Evolutionary conservation across 2,113 vertebrate genomes (phyloP).

Genomic region (Puntigrus tetrazona): DNA sequence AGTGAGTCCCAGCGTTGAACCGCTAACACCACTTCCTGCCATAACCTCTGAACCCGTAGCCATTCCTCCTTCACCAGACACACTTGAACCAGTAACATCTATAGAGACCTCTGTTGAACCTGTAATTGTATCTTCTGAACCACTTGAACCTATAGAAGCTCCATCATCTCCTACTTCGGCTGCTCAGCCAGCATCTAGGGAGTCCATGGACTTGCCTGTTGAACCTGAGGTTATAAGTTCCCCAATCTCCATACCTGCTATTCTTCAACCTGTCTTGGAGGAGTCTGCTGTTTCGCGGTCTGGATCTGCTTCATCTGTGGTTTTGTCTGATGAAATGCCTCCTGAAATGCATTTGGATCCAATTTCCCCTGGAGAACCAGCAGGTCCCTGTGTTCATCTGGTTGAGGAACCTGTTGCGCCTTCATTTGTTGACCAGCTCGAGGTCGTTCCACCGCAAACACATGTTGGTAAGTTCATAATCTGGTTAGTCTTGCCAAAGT

Average conservation of each 20-base stretch:
- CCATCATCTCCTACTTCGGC: neutral
- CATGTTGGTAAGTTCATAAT: slow-evolving; percentile 56
- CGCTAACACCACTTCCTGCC: neutral
- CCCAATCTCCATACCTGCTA: neutral
- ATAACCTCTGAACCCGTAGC: slow-evolving; percentile 10
- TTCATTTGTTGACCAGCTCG: slow-evolving; percentile 19
- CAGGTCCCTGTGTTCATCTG: slow-evolving; percentile 23
- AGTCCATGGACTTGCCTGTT: neutral
- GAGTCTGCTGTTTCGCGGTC: neutral
- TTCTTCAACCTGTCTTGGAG: neutral
- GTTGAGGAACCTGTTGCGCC: slow-evolving; percentile 24
- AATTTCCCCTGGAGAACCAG: neutral
- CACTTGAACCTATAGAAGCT: slow-evolving; percentile 2
- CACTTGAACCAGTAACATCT: neutral
- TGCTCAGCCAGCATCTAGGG: neutral
- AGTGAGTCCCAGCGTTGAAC: neutral
- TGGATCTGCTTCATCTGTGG: neutral
- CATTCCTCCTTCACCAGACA: neutral
- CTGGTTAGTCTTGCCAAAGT: neutral
- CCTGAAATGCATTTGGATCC: neutral
- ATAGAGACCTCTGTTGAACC: slow-evolving; percentile 5
- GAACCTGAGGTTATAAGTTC: neutral
- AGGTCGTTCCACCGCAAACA: slow-evolving; percentile 40
- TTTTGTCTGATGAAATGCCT: neutral
- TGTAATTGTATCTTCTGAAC: neutral